Evolutionary conservation across 2,888 invertebrate species (phyloP).

Genomic region (Eupsilia transversa): DNA sequence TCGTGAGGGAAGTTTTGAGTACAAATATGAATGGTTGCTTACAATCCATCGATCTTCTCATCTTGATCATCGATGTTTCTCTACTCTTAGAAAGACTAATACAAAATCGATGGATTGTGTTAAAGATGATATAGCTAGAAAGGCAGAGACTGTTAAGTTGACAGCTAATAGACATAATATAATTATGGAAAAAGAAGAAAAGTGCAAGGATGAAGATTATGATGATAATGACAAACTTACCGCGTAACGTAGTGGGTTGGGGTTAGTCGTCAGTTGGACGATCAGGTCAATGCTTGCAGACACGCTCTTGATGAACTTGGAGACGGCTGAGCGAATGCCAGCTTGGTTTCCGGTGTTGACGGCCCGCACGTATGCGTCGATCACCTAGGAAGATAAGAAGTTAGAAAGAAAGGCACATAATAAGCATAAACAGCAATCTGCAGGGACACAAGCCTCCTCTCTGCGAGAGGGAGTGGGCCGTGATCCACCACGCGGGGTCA

Average conservation of each 20-base stretch:
- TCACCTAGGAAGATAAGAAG: conserved; percentile 68
- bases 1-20: not conserved
- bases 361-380: conserved; percentile 71
- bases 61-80: too few species aligned
- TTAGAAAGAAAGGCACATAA: not conserved
- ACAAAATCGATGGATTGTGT: not conserved
- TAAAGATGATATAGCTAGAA: not conserved
- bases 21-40: not conserved
- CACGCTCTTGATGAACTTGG: conserved; percentile 69
- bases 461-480: not conserved
- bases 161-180: not conserved
- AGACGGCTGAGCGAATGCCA: conserved; percentile 65
- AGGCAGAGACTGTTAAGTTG: not conserved
- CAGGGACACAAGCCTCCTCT: not conserved
- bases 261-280: conserved; percentile 71
- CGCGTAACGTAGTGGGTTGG: conserved; percentile 70
- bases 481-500: not conserved
- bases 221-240: conserved; percentile 69
- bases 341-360: conserved; percentile 68
- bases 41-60: too few species aligned
- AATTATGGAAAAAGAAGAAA: not conserved
- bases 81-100: not conserved
- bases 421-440: not conserved
- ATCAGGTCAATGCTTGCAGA: conserved; percentile 75
- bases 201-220: not conserved